Conservation (phyloP, 2,797 vertebrate genomes). For the Pseudochaenichthys georgianus region DNA sequence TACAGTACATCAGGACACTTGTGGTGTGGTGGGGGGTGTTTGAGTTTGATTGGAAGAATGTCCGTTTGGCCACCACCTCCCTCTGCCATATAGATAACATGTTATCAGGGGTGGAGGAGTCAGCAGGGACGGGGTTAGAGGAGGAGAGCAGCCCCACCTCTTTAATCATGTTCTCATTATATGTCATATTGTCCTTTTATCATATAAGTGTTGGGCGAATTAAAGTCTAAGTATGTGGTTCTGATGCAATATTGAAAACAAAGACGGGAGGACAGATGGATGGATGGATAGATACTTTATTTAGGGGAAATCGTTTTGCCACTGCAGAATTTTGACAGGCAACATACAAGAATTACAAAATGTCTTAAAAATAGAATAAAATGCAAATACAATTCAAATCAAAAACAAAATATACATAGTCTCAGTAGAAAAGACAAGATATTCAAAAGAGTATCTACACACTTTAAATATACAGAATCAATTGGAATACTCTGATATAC, state of each 20-base stretch:
- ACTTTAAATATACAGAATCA: too few relatives aligned
- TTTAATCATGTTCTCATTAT: neutral
- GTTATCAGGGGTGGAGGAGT: constrained; percentile 56
- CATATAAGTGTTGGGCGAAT: neutral
- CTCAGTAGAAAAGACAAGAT: too few relatives aligned
- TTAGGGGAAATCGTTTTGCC: too few relatives aligned
- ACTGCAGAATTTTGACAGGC: too few relatives aligned
- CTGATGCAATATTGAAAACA: neutral
- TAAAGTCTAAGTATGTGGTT: neutral
- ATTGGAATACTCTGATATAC: too few relatives aligned
- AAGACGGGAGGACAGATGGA: too few relatives aligned
- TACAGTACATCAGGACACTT: neutral
- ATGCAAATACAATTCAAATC: too few relatives aligned
- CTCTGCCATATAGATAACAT: constrained; percentile 50
- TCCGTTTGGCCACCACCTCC: constrained; percentile 43
- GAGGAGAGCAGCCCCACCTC: constrained; percentile 1
- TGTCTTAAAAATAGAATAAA: too few relatives aligned
- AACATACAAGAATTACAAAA: too few relatives aligned
- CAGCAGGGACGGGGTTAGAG: constrained; percentile 18
- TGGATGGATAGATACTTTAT: too few relatives aligned
- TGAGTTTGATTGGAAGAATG: constrained; percentile 8
- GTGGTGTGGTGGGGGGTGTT: neutral
- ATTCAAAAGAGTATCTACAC: too few relatives aligned
- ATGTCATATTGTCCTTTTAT: neutral
- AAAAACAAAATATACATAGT: too few relatives aligned